Evolutionary conservation across 2,888 invertebrate species (phyloP), one percentile per base, ranked within the genome.

Genomic region (Cybosia mesomella): DNA sequence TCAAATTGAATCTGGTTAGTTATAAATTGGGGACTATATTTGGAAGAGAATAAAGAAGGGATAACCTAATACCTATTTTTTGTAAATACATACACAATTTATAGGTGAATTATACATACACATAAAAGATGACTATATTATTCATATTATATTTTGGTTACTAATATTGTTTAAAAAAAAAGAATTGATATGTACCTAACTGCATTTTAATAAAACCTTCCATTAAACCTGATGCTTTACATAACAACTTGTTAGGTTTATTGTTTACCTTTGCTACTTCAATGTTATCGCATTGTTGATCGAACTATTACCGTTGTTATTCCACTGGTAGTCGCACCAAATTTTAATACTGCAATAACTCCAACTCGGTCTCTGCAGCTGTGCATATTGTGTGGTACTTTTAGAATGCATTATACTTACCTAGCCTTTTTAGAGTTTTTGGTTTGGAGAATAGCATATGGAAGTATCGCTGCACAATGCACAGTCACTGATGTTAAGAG

Each of bases 401-500:
- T 64, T 57, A 49, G 43, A 62, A 79, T 72, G 70, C 60, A 61
- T 13, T 61, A 65, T 54, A 67, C 59, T 63, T 72, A 53, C 28
- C 13, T 79, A 24, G 8, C 49, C 21, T 70, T 79, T 18, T 71
- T 72, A 34, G 67, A 79, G 36, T 72, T 86, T 10, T 18, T 58
- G 18, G 8, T 58, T 58, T 76, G 70, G 73, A 76, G 70, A 24
- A 58, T 67, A 49, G 83, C 76, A 2, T 79, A 76, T 28, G 81
- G 81, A 34, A 81, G 21, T 39, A 58, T 71, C 9, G 67, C 79
- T 7, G 71, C 80, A 15, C 90, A 89, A 75, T 93, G 92, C 79
- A 79, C 85, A 9, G 81, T 87, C 69, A 84, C 87, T 15, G 93
- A 92, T 73, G 87, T 91, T 5, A 94, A 92, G 66, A 90, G 83